Evolutionary conservation across 2,888 invertebrate species (phyloP).

Genomic region (Lamellibrachia satsuma): DNA sequence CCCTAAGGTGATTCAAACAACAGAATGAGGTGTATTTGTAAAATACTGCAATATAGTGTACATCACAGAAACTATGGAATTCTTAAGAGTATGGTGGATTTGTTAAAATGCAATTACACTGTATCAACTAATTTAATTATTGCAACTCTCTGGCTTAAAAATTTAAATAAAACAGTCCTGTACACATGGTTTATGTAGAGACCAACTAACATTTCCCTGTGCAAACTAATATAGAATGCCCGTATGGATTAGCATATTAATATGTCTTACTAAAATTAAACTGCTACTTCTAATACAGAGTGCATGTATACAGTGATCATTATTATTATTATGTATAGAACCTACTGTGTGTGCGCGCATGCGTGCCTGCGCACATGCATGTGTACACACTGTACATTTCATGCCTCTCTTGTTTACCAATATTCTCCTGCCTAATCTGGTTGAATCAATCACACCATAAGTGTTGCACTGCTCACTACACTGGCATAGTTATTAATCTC

Average conservation of each 20-base stretch:
- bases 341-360: not conserved
- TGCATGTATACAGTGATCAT: not conserved
- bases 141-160: not conserved
- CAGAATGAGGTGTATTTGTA: not conserved
- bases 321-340: not conserved
- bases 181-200: not conserved
- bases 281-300: not conserved
- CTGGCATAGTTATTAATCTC: not conserved
- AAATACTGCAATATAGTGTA: not conserved
- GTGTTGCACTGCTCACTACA: not conserved
- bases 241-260: not conserved
- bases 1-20: not conserved
- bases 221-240: not conserved
- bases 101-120: not conserved
- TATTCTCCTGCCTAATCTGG: not conserved
- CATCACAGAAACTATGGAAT: not conserved
- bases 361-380: not conserved
- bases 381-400: not conserved
- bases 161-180: not conserved
- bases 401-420: not conserved
- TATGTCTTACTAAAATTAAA: too few relatives aligned
- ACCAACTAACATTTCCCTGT: not conserved
- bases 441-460: not conserved
- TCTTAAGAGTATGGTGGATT: not conserved
- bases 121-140: not conserved